Evolutionary conservation across 2,797 vertebrate species (phyloP), one percentile per base, ranked within the genome.

Genomic region (Synaphobranchus kaupii): DNA sequence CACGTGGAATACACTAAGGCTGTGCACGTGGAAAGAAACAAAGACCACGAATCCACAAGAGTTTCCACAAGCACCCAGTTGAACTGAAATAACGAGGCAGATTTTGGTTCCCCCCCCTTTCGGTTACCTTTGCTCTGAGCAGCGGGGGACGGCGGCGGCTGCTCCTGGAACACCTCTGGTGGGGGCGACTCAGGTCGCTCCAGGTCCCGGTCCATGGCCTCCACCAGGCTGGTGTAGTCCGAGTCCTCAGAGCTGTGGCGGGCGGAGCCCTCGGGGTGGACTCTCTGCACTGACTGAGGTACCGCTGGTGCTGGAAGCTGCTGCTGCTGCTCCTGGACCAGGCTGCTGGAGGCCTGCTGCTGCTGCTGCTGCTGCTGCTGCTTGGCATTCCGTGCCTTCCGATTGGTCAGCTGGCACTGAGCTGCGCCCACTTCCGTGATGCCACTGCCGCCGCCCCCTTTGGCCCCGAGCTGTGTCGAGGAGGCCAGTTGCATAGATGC

Each of bases 181-280:
- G 93, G 88, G 17, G 97, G 95, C 15, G 96, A 92, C 84, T 98
- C 97, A 12, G 97, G 97, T 87, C 97, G 96, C 89, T 99, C 98
- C 48, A 98, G 97, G 94, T 99, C 98, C 90, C 97, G 98, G 94
- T 99, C 99, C 98, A 99, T 99, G 90, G 97, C 97, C 93, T 98
- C 97, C 92, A 99, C 93, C 84, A 99, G 97, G 91, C 94, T 97
- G 44, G 94, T 95, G 86, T 97, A 97, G 86, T 99, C 98, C 0
- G 96, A 94, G 84, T 98, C 98, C 60, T 98, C 98, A 0, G 97
- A 93, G 92, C 96, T 97, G 90, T 97, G 95, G 89, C 95, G 93
- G 48, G 92, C 92, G 90, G 90, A 88, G 91, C 91, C 91, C 54
- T 97, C 96, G 0, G 91, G 4, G 0, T 95, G 95, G 84, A 95